Evolutionary conservation across 1,140 invertebrate species (phyloP).

Genomic region (Drosophila biarmipes): DNA sequence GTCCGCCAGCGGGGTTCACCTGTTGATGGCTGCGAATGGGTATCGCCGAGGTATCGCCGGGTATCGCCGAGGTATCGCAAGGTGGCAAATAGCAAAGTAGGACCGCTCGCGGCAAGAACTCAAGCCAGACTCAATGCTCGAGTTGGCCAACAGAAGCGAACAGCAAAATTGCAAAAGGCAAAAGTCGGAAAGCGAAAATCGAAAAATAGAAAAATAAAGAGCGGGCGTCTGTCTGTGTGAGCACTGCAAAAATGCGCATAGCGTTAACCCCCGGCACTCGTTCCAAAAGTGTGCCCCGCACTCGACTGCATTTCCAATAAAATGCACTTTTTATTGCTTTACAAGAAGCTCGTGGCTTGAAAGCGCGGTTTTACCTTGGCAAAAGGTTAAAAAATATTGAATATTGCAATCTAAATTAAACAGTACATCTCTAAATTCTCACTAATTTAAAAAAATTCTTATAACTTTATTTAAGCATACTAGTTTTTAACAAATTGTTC

Average conservation of each 20-base stretch:
- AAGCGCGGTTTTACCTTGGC: too few relatives aligned
- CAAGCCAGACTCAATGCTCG: slow-evolving; percentile 75
- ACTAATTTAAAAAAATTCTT: too few relatives aligned
- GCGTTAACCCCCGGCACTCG: slow-evolving; percentile 10
- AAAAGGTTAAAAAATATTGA: too few relatives aligned
- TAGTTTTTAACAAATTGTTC: too few relatives aligned
- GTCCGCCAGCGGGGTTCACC: slow-evolving; percentile 4
- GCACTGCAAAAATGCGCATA: slow-evolving; percentile 27
- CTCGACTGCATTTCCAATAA: background rate
- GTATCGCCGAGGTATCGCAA: background rate
- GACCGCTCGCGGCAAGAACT: slow-evolving; percentile 76
- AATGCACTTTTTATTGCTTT: background rate
- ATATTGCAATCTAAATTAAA: too few relatives aligned
- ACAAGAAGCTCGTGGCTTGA: too few relatives aligned
- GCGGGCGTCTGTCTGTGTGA: slow-evolving; percentile 18
- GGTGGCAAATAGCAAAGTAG: background rate
- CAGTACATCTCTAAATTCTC: too few relatives aligned
- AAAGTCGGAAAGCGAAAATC: slow-evolving; percentile 15
- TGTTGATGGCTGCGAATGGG: slow-evolving; percentile 5
- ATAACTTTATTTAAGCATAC: too few relatives aligned
- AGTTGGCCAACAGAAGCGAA: slow-evolving; percentile 68
- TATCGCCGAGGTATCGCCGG: background rate
- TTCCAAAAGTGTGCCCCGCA: background rate
- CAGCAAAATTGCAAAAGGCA: slow-evolving; percentile 31
- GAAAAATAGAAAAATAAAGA: slow-evolving; percentile 18